phyloP scores from a whole-genome alignment of 2,888 invertebrate species.

The Pterostichus madidus region DNA sequence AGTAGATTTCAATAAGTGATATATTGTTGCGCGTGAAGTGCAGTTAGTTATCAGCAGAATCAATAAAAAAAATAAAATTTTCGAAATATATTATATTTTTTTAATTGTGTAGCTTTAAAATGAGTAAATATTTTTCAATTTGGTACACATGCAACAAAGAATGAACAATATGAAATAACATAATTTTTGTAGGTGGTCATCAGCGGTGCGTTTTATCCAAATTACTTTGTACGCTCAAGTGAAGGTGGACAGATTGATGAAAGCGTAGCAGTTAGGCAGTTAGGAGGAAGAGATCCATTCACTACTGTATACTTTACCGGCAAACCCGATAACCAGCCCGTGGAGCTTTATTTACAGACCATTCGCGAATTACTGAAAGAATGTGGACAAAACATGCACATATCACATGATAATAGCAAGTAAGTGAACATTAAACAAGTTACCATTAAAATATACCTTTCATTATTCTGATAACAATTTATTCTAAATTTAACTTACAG shows the following conservation, averaged over 20 bases:
- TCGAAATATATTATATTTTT: no score
- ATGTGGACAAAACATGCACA: constrained; percentile 78
- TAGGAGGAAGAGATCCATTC: constrained; percentile 88
- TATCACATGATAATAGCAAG: constrained; percentile 79
- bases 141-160: no score
- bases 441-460: no score
- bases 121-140: no score
- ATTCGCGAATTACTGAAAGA: constrained; percentile 82
- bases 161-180: no score
- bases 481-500: no score
- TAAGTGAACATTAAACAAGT: constrained; percentile 70
- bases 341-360: constrained; percentile 83
- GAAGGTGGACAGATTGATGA: constrained; percentile 81
- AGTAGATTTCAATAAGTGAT: no score
- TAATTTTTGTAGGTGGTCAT: constrained; percentile 81
- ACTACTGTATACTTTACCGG: constrained; percentile 85
- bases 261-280: constrained; percentile 81
- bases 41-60: no score
- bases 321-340: constrained; percentile 83
- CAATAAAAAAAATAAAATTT: no score
- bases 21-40: no score
- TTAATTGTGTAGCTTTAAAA: no score
- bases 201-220: constrained; percentile 95
- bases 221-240: constrained; percentile 86
- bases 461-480: no score